Evolutionary conservation across 2,113 vertebrate genomes (phyloP).

Genomic region (Ptychochromis oligacanthus): DNA sequence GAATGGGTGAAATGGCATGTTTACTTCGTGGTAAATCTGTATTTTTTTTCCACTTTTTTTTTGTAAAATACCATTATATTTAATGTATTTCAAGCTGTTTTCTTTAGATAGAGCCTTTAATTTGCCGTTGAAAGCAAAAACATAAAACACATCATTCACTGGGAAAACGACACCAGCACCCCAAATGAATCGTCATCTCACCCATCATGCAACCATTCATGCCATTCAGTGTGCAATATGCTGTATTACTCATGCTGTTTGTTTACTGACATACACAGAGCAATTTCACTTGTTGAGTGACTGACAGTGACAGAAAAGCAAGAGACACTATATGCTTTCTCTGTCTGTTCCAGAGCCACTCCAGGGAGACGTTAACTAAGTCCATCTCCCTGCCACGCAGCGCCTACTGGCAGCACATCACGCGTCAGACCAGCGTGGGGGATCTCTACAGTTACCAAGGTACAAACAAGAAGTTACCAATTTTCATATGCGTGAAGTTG

Average conservation of each 20-base stretch:
- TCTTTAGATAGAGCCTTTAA: not conserved
- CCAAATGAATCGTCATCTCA: conserved; percentile 13
- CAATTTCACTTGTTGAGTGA: conserved; percentile 30
- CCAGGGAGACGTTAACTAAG: conserved; percentile 91
- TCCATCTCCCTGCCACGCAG: conserved; percentile 97
- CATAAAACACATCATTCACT: not conserved
- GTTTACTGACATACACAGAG: conserved; percentile 27
- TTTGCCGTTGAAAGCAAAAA: not conserved
- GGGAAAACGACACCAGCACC: not conserved
- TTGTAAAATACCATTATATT: not conserved
- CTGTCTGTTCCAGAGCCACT: conserved; percentile 88
- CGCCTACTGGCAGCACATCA: conserved; percentile 98
- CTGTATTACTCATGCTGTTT: not conserved
- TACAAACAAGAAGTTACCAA: conserved; percentile 71
- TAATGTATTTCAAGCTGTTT: not conserved
- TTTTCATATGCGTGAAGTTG: conserved; percentile 20
- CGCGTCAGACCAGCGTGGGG: conserved; percentile 94
- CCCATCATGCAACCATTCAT: conserved; percentile 3
- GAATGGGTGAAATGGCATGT: not conserved
- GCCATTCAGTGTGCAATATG: conserved; percentile 1
- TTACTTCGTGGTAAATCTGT: not conserved
- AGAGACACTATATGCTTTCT: conserved; percentile 21
- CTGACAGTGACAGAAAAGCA: conserved; percentile 44
- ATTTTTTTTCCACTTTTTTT: not conserved
- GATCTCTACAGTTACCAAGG: conserved; percentile 99